These are phyloP conservation scores for Hemicentrotus pulcherrimus DNA, from an alignment of 35 echinoderm and acorn worm species.

Conservation along the genomic window DNA sequence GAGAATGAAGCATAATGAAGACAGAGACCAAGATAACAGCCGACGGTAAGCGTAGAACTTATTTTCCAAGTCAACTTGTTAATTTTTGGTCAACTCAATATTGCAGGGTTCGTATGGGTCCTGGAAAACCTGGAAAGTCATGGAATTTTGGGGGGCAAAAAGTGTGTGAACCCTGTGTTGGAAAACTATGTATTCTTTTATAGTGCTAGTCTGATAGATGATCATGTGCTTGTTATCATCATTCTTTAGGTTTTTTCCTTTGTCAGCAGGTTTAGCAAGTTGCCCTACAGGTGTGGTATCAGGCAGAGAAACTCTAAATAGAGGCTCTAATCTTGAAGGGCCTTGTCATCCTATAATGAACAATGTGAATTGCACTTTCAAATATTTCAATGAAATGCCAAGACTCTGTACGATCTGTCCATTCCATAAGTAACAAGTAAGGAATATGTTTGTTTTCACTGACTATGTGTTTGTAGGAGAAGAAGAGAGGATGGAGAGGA, in stretches of 20 bases:
- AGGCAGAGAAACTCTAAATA: background rate
- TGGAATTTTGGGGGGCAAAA: too few relatives aligned
- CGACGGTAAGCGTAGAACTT: background rate
- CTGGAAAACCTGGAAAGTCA: too few relatives aligned
- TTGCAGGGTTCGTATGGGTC: background rate
- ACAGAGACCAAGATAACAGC: background rate
- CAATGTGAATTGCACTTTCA: background rate
- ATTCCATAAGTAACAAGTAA: background rate
- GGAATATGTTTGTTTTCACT: background rate
- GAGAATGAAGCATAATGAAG: constrained; percentile 20
- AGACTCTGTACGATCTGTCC: background rate
- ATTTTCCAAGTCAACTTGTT: background rate
- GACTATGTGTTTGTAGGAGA: background rate
- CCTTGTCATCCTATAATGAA: background rate
- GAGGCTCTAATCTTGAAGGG: background rate
- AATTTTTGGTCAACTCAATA: background rate
- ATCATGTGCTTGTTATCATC: background rate
- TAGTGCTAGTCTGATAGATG: background rate
- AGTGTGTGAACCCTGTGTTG: too few relatives aligned
- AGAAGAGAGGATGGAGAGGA: constrained; percentile 47
- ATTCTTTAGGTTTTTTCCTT: too few relatives aligned
- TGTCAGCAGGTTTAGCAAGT: background rate
- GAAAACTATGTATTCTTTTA: background rate
- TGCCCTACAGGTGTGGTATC: background rate
- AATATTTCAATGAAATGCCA: background rate